Conservation (phyloP, 2,797 vertebrate genomes). For the Enteromius paludinosus region DNA sequence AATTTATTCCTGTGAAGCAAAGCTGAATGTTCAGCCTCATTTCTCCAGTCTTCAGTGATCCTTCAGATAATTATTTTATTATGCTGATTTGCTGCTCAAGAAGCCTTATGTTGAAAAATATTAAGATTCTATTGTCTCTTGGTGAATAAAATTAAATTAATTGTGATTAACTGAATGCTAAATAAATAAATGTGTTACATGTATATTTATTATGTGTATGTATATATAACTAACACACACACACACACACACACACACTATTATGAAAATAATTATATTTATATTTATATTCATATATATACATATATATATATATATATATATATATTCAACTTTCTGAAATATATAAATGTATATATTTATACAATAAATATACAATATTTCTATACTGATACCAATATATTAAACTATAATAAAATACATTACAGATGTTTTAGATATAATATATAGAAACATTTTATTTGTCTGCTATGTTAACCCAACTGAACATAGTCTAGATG, state of each 20-base stretch:
- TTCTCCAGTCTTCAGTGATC: not conserved
- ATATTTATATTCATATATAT: no score
- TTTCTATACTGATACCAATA: not conserved
- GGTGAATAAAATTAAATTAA: not conserved
- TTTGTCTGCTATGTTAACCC: not conserved
- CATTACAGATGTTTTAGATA: not conserved
- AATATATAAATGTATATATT: no score
- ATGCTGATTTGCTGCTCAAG: not conserved
- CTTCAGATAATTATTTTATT: not conserved
- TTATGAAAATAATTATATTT: no score
- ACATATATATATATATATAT: no score
- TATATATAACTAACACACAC: no score
- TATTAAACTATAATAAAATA: not conserved
- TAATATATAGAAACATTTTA: not conserved
- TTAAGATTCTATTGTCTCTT: not conserved
- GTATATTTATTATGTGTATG: no score
- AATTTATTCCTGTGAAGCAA: not conserved
- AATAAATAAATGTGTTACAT: no score
- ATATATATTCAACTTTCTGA: no score
- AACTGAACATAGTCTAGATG: slow-evolving; percentile 2
- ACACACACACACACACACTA: no score
- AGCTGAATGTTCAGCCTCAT: not conserved
- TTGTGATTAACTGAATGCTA: no score
- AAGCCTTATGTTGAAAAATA: not conserved
- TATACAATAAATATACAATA: no score